These are phyloP conservation scores for Lepisosteus osseus DNA, from an alignment of 2,113 vertebrate species.

Conservation along the genomic window DNA sequence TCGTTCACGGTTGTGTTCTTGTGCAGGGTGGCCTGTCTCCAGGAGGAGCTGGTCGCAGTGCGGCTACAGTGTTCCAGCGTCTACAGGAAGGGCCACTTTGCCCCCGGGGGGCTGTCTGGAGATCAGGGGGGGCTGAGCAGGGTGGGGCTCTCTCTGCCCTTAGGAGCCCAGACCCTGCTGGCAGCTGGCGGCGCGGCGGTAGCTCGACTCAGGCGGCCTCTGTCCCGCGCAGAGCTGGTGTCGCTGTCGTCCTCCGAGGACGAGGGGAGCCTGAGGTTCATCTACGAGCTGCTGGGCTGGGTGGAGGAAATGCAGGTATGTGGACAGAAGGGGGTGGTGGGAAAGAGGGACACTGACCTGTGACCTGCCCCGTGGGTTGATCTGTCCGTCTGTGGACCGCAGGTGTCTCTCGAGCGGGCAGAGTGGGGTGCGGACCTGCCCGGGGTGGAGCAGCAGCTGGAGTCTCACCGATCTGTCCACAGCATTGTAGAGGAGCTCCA, in stretches of 20 bases:
- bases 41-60: slow-evolving; percentile 91
- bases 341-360: not conserved
- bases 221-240: slow-evolving; percentile 84
- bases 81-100: slow-evolving; percentile 89
- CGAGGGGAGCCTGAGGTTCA: slow-evolving; percentile 90
- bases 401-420: slow-evolving; percentile 85
- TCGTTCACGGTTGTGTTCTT: not conserved
- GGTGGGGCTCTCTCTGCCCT: slow-evolving; percentile 66
- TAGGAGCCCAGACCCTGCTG: slow-evolving; percentile 57
- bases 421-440: slow-evolving; percentile 94
- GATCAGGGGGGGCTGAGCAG: slow-evolving; percentile 57
- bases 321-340: not conserved
- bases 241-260: slow-evolving; percentile 93
- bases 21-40: slow-evolving; percentile 80
- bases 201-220: slow-evolving; percentile 84
- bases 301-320: slow-evolving; percentile 93
- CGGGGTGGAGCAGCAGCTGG: slow-evolving; percentile 83
- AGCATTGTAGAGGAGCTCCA: slow-evolving; percentile 82
- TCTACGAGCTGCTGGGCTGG: slow-evolving; percentile 95
- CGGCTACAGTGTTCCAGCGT: slow-evolving; percentile 87
- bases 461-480: slow-evolving; percentile 80
- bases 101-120: slow-evolving; percentile 54
- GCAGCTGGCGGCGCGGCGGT: slow-evolving; percentile 63
- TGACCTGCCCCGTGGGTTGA: not conserved
- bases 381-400: slow-evolving; percentile 18